phyloP scores from a whole-genome alignment of 1,140 invertebrate species.

The Drosophila sucinea region DNA sequence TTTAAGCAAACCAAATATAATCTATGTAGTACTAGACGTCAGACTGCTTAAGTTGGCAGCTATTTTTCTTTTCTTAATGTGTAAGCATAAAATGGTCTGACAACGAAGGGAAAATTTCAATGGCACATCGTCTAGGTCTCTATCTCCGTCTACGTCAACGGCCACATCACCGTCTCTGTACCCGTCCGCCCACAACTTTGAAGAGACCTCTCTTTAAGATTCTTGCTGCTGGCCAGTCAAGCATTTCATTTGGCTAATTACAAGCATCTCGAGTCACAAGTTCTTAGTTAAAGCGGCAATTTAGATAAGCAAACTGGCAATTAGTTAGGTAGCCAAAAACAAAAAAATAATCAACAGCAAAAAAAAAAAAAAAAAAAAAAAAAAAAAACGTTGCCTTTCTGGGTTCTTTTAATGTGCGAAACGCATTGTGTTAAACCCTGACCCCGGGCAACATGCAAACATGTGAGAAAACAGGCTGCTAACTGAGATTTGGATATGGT shows the following conservation, averaged over 20 bases:
- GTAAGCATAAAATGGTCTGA: not conserved
- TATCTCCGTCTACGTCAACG: not conserved
- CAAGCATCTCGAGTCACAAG: constrained; percentile 59
- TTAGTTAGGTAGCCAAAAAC: constrained; percentile 44
- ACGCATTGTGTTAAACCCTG: constrained; percentile 75
- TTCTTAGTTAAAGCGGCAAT: constrained; percentile 78
- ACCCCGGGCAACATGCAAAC: constrained; percentile 70
- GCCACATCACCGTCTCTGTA: not conserved
- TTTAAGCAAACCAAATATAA: too few relatives aligned
- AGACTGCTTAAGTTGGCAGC: not conserved
- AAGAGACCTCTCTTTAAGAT: constrained; percentile 10
- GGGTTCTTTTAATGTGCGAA: constrained; percentile 53
- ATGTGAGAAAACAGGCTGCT: constrained; percentile 55
- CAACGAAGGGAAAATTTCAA: not conserved
- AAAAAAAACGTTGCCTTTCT: constrained; percentile 17
- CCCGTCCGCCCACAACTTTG: constrained; percentile 5
- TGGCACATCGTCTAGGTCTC: not conserved
- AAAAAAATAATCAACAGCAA: not conserved
- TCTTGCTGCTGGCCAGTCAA: constrained; percentile 59
- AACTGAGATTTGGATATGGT: constrained; percentile 7
- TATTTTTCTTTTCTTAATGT: too few relatives aligned
- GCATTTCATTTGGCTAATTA: constrained; percentile 75
- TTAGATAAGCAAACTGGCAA: constrained; percentile 76
- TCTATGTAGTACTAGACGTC: too few relatives aligned
- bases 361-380: not conserved